These are phyloP conservation scores for Taeniopygia guttata DNA, from an alignment of 2,797 vertebrate species.

Conservation along the genomic window DNA sequence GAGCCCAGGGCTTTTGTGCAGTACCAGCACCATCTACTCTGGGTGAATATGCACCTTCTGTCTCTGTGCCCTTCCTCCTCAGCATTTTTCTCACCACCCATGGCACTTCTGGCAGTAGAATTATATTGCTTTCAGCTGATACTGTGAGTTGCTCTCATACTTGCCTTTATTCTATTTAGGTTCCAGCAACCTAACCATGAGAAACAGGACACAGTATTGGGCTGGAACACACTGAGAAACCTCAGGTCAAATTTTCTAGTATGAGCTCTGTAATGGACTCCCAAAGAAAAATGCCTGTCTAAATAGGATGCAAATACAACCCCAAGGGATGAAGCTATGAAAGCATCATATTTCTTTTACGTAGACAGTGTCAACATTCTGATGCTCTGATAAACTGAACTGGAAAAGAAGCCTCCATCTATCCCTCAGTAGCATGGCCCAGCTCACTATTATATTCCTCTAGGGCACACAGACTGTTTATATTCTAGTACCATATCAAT, in stretches of 20 bases:
- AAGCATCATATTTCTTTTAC: background rate
- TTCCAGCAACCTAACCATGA: background rate
- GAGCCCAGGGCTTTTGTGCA: background rate
- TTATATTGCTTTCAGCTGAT: background rate
- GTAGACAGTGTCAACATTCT: background rate
- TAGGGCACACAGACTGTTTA: background rate
- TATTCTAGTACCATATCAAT: background rate
- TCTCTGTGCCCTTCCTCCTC: background rate
- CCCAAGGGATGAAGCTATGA: background rate
- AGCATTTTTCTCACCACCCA: background rate
- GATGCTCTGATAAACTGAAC: background rate
- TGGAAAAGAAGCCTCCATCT: background rate
- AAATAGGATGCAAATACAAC: background rate
- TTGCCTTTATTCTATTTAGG: background rate
- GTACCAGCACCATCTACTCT: background rate
- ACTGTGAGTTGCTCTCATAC: background rate
- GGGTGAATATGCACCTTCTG: background rate
- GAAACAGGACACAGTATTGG: background rate
- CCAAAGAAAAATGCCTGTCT: background rate
- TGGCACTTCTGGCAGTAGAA: background rate
- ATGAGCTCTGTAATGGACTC: background rate
- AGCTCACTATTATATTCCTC: background rate
- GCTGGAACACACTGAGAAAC: background rate
- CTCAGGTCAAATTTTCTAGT: background rate
- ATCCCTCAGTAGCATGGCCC: background rate